Conservation (phyloP, 2,797 vertebrate genomes). For the Orestias chungarensis region DNA sequence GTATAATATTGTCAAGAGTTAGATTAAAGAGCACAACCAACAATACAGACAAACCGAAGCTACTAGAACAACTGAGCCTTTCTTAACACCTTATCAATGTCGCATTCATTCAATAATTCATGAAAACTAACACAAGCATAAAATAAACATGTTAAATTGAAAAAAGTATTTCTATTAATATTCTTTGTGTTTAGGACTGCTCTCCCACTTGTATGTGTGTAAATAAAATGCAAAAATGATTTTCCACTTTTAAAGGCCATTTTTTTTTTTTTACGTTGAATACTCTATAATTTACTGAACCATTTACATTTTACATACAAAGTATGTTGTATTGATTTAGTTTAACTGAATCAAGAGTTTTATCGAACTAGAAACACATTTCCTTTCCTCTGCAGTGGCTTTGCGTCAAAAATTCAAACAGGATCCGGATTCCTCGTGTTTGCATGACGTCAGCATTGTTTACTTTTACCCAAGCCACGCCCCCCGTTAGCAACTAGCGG, state of each 20-base stretch:
- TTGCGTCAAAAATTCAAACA: slow-evolving; percentile 30
- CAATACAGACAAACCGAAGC: background rate
- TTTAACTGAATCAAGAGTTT: background rate
- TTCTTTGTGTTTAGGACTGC: background rate
- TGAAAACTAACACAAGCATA: background rate
- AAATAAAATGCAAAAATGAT: too few relatives aligned
- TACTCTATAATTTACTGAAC: too few relatives aligned
- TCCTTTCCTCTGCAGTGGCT: background rate
- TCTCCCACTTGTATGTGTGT: background rate
- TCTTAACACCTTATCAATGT: background rate
- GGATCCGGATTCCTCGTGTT: slow-evolving; percentile 58
- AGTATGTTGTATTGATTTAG: background rate
- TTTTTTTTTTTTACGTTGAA: background rate
- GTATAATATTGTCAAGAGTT: background rate
- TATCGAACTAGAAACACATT: background rate
- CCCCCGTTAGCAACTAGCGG: slow-evolving; percentile 77
- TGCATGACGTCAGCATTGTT: slow-evolving; percentile 78
- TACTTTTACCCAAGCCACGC: slow-evolving; percentile 77
- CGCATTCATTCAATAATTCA: background rate
- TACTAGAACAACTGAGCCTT: background rate
- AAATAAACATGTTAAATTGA: background rate
- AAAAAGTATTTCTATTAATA: background rate
- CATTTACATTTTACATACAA: too few relatives aligned
- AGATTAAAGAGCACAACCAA: background rate
- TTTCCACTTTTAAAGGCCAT: background rate